Base-by-base conservation (phyloP, 1,140 invertebrate species). In the Triops longicaudatus region DNA sequence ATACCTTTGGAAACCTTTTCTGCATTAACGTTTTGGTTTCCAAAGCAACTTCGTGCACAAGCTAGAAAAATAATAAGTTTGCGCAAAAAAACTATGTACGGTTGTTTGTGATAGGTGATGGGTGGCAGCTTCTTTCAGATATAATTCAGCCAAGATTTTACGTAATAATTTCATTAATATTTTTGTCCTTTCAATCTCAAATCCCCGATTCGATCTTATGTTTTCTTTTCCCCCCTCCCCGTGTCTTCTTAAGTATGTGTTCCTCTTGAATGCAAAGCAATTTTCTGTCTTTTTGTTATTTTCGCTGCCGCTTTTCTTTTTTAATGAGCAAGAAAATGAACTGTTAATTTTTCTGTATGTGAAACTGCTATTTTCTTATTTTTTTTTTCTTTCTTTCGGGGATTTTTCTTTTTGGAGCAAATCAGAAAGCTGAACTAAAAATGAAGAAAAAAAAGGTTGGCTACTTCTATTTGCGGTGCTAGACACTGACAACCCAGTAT, bases 71-170 rank as follows among this genome's bases (percentile, higher is more conserved):
- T n/a, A 37, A 7, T 4, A 63, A 63, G 50, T 63, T 63, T 63
- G 50, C 50, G 50, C 50, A 63, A 63, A 63, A 37, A 37, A 63
- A 63, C 50, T 63, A 63, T 63, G 50, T 63, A 63, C 50, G 50
- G 50, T 63, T 63, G 50, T 63, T 63, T 63, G 50, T 63, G 50
- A 63, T 63, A 63, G 50, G 50, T 63, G 50, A 63, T 63, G 50
- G 50, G 50, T 63, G 50, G 50, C 50, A 63, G 50, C 50, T 63
- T 63, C 50, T 63, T 63, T 63, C 50, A 63, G 50, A 63, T 63
- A 63, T 22, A 22, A 63, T 63, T 63, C 50, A 63, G 50, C 50
- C 50, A 63, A 63, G 50, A 63, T 63, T 63, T 63, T 63, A 63
- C 50, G 50, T 63, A 63, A 44, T 11, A 44, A 63, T 63, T 63